These are phyloP conservation scores for Microcebus tavaratra DNA, from an alignment of 2,113 vertebrate genomes.

Conservation along the genomic window DNA sequence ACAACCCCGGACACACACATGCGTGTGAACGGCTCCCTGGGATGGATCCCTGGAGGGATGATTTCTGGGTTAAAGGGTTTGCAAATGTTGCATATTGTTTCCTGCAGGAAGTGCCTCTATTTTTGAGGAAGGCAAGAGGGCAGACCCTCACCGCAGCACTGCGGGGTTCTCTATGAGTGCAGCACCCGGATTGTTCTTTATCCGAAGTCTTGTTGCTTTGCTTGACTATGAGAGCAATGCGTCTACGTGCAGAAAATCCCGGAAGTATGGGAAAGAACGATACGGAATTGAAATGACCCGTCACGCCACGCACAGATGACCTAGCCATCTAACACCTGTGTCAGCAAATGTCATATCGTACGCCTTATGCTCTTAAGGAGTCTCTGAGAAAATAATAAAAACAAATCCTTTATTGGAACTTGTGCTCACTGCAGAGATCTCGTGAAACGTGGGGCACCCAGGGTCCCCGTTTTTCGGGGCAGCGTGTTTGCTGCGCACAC, in stretches of 20 bases:
- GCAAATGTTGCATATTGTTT: accelerated
- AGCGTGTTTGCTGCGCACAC: accelerated
- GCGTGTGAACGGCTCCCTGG: accelerated
- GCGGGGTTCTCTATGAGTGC: accelerated
- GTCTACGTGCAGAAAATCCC: neutral
- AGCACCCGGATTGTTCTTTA: neutral
- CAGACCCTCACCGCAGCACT: accelerated
- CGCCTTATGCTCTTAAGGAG: neutral
- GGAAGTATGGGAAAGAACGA: too few species aligned
- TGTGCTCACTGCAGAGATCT: neutral
- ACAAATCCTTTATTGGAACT: neutral
- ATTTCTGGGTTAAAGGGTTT: neutral
- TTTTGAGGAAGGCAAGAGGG: neutral
- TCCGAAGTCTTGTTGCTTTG: neutral
- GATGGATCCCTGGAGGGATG: neutral
- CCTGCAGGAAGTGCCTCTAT: accelerated
- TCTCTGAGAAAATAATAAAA: neutral
- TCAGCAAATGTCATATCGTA: accelerated
- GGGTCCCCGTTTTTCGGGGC: accelerated
- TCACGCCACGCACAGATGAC: neutral
- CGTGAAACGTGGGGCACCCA: accelerated
- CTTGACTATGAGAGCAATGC: neutral
- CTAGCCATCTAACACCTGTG: accelerated
- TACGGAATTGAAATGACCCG: neutral
- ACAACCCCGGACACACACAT: accelerated